Evolutionary conservation across 2,113 vertebrate species (phyloP), one percentile per base, ranked within the genome.

Genomic region (Fregata magnificens): DNA sequence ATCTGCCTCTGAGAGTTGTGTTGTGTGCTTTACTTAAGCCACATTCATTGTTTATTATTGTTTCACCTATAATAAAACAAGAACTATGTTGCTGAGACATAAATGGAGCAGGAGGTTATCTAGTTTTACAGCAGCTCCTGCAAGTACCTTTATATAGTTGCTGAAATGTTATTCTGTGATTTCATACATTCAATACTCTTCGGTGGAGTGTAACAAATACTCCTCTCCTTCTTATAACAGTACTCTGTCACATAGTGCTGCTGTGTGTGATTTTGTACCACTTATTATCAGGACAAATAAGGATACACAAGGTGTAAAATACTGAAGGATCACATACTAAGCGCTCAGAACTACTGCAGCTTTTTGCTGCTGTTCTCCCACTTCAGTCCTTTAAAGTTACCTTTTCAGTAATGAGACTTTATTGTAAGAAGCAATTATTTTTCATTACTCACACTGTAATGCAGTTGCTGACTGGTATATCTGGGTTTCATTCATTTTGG

Each of bases 401-500:
- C 76, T 95, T 88, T 78, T 84, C 52, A 84, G 21, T 87, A 93
- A 86, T 53, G 70, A 72, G 72, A 76, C 44, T 94, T 76, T 45
- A 81, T 59, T 71, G 31, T 66, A 86, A 89, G 62, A 82, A 94
- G 53, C 70, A 95, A 97, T 95, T 97, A 84, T 89, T 96, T 92
- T 91, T 69, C 63, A 79, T 91, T 88, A 83, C 52, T 90, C 40
- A 69, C 36, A 78, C 45, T 61, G 36, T 25, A 93, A 92, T 63
- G 79, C 77, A 67, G 61, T 50, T 95, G 63, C 77, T 84, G 85
- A 70, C 76, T 90, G 92, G 47, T 89, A 4, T 86, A 92, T 72
- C 45, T 95, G 65, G 34, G 19, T 76, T 95, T 96, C 91, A 87
- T 93, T 96, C 77, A 91, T 85, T 95, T 49, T 91, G 31, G 59